Percentiles rank a stretch among this genome's conserved stretches.
Conservation (phyloP, 2,113 vertebrate genomes). For the Argyrosomus japonicus region DNA sequence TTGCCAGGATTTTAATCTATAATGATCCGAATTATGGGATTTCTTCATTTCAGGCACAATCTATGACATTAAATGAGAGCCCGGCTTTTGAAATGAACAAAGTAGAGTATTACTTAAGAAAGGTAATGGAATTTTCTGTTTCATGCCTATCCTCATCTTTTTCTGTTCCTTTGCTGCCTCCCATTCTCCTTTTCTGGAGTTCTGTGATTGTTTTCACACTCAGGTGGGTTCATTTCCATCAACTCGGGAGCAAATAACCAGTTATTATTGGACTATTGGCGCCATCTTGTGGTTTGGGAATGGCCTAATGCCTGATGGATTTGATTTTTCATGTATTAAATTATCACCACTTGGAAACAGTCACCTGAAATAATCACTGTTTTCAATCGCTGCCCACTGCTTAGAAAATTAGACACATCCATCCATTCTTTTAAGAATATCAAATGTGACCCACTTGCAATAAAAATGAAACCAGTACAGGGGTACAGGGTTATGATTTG, state of each 20-base stretch:
- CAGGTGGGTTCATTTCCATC: not conserved
- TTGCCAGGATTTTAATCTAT: not conserved
- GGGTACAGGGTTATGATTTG: conserved; percentile 1
- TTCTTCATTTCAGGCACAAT: not conserved
- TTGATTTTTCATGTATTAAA: not conserved
- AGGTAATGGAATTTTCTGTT: not conserved
- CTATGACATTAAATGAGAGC: not conserved
- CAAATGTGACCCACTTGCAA: conserved; percentile 1
- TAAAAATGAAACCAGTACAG: conserved; percentile 12
- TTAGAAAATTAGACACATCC: not conserved
- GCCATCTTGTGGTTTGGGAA: conserved; percentile 55
- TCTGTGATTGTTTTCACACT: not conserved
- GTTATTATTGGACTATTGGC: conserved; percentile 27
- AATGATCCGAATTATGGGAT: not conserved
- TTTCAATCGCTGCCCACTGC: not conserved
- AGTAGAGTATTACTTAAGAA: not conserved
- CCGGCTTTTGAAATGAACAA: conserved; percentile 20
- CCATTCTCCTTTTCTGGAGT: not conserved
- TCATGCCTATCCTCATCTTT: not conserved
- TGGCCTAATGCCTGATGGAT: not conserved
- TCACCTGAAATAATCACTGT: not conserved
- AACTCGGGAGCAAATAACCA: not conserved
- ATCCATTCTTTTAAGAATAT: not conserved
- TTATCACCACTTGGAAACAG: not conserved
- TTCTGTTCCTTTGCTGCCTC: not conserved